Evolutionary conservation across 2,113 vertebrate genomes (phyloP), one percentile per base, ranked within the genome.

Genomic region (Hylia prasina): DNA sequence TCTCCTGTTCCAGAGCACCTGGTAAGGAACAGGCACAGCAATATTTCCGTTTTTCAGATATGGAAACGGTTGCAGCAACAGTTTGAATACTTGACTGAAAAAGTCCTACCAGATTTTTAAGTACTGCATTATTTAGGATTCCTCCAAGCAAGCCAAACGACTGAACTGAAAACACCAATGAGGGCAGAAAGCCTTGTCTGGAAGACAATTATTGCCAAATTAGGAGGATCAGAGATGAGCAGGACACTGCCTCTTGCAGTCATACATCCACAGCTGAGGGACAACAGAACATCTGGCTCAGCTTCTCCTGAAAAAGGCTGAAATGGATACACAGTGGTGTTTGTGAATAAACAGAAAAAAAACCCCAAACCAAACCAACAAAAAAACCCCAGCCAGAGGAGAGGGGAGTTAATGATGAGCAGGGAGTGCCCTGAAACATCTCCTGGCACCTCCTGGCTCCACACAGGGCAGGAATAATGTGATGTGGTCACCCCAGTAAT

Each of bases 311-410:
- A n/a, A 40, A 66, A 92, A 83, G 1, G 16, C 37, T 86, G 83
- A 53, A 81, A 73, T 24, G 44, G 39, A 70, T 30, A 57, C 8
- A 58, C 69, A 64, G 53, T 27, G n/a, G 31, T 45, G 25, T 15
- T 48, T 70, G 54, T 53, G 63, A 77, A 72, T 31, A 90, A 94
- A 88, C 51, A 78, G 12, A 18, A 35, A 76, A 75, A 72, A 42
- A 72, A 37, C 0, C 3, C 22, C 42, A 44, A 61, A 31, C 7
- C 48, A 48, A 50, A 30, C 18, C 3, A 40, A 40, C 20, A 69
- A 60, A 39, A 39, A 44, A 78, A 1, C 1, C 0, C 30, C 1
- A 91, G 60, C 19, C 35, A 35, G 10, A 0, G 0, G 27, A 54
- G 27, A 83, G 27, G 8, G 33, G 27, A 81, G 15, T 2, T 4